Evolutionary conservation across 2,113 vertebrate species (phyloP).

Genomic region (Alectura lathami): DNA sequence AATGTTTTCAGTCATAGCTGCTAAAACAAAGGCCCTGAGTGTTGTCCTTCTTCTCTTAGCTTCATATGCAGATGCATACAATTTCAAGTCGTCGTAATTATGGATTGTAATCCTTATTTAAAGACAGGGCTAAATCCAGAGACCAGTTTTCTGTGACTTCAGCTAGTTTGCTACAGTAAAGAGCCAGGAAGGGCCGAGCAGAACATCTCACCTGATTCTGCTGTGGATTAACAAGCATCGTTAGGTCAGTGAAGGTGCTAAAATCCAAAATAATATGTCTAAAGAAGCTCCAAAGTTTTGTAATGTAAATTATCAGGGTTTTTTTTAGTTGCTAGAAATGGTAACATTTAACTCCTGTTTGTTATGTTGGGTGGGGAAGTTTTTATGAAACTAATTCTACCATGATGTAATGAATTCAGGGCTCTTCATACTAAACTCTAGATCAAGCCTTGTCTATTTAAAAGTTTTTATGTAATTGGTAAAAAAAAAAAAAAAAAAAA

Average conservation of each 20-base stretch:
- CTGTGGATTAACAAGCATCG: not conserved
- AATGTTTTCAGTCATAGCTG: slow-evolving; percentile 35
- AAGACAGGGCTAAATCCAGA: not conserved
- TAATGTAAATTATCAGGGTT: not conserved
- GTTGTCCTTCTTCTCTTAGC: not conserved
- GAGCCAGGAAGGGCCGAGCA: not conserved
- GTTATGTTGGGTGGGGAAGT: not conserved
- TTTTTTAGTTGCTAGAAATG: not conserved
- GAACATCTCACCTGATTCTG: not conserved
- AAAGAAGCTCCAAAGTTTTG: not conserved
- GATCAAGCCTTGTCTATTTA: not conserved
- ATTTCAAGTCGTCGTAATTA: not conserved
- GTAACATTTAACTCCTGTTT: not conserved
- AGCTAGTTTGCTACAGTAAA: not conserved
- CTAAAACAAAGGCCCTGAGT: slow-evolving; percentile 38
- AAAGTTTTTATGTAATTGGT: not conserved
- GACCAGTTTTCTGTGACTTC: not conserved
- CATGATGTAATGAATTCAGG: not conserved
- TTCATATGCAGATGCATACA: not conserved
- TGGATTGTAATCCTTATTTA: not conserved
- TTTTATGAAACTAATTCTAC: not conserved
- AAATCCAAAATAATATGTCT: not conserved
- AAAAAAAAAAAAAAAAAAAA: too few relatives aligned
- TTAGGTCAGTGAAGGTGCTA: not conserved
- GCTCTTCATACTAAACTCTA: not conserved